Evolutionary conservation across 2,888 invertebrate species (phyloP).

Genomic region (Acanthacorydalis orientalis): DNA sequence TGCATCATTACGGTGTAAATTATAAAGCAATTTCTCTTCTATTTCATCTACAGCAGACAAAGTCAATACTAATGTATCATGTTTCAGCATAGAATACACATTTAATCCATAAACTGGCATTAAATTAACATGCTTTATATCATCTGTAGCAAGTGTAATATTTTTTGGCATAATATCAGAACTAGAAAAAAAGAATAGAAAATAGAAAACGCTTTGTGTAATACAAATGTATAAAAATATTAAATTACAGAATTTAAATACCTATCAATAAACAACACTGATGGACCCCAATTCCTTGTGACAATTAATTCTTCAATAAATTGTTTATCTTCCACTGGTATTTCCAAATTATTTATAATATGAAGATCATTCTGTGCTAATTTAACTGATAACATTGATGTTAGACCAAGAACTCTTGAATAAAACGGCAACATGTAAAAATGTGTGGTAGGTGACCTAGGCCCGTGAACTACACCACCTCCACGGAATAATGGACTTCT

Average conservation of each 20-base stretch:
- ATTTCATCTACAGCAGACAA: conserved; percentile 67
- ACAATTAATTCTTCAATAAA: conserved; percentile 68
- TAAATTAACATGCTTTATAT: conserved; percentile 68
- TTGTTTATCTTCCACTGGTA: conserved; percentile 65
- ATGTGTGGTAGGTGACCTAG: conserved; percentile 74
- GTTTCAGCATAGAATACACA: conserved; percentile 92
- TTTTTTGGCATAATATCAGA: conserved; percentile 76
- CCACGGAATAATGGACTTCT: conserved; percentile 73
- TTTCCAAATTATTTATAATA: conserved; percentile 68
- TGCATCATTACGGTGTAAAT: conserved; percentile 44
- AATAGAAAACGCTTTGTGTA: conserved; percentile 1
- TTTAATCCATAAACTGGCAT: conserved; percentile 95
- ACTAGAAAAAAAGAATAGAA: conserved; percentile 32
- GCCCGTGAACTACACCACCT: conserved; percentile 80
- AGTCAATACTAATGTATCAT: conserved; percentile 82
- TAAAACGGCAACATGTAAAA: conserved; percentile 87
- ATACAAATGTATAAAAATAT: conserved; percentile 6
- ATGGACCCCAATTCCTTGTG: conserved; percentile 86
- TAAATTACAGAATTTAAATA: conserved; percentile 31
- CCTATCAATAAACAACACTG: conserved; percentile 85
- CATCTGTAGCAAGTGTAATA: conserved; percentile 64
- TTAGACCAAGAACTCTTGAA: conserved; percentile 61
- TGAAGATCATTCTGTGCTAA: conserved; percentile 91
- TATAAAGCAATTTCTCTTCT: conserved; percentile 57
- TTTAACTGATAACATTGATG: conserved; percentile 73